phyloP scores from a whole-genome alignment of 2,888 invertebrate genomes.

The Xestoiulus laeticollis region DNA sequence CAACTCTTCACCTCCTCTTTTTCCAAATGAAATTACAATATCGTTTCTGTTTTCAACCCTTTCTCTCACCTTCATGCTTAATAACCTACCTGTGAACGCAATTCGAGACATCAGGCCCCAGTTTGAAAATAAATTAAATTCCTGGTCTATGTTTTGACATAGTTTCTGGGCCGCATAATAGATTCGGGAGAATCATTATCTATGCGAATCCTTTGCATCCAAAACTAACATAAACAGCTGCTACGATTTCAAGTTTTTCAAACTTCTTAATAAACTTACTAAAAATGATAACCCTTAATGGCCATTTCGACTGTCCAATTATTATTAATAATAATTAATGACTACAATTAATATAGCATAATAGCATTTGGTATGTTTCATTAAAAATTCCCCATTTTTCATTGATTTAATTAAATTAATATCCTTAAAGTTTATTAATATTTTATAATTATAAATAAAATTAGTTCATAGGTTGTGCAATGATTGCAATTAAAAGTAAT shows the following conservation, averaged over 20 bases:
- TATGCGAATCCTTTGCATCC: neutral
- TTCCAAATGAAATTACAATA: neutral
- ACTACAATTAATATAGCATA: too few relatives aligned
- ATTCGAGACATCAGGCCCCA: neutral
- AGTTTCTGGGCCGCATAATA: neutral
- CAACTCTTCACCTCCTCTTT: conserved; percentile 23
- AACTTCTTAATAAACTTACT: too few relatives aligned
- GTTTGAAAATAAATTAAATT: conserved; percentile 24
- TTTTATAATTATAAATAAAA: neutral
- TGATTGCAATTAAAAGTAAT: neutral
- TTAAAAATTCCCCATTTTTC: neutral
- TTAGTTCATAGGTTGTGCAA: neutral
- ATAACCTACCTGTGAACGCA: neutral
- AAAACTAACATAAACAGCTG: neutral
- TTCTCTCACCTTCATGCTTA: conserved; percentile 24
- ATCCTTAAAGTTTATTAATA: neutral
- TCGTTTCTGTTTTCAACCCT: neutral
- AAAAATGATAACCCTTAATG: too few relatives aligned
- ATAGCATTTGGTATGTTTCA: neutral
- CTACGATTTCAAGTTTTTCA: neutral
- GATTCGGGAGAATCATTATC: neutral
- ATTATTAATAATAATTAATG: too few relatives aligned
- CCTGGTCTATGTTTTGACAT: neutral
- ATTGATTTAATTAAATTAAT: neutral
- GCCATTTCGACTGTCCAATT: too few relatives aligned